These are phyloP conservation scores for Catharus fuscescens DNA, from an alignment of 2,113 vertebrate genomes.

Conservation along the genomic window DNA sequence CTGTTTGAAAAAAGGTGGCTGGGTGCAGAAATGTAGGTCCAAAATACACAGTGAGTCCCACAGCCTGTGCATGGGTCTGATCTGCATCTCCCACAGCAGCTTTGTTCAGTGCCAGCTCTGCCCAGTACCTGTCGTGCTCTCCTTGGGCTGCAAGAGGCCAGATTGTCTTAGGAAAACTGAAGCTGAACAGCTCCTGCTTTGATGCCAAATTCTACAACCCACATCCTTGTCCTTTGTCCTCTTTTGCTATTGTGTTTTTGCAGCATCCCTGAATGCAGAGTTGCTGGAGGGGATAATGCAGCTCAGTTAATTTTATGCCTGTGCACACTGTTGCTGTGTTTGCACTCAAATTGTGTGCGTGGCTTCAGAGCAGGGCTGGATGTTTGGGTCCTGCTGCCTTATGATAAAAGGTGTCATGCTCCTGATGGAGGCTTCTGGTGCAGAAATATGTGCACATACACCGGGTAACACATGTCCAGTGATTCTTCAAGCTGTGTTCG, in stretches of 20 bases:
- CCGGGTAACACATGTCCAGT: background rate
- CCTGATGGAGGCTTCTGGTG: background rate
- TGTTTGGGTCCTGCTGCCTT: slow-evolving; percentile 26
- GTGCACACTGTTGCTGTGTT: slow-evolving; percentile 1
- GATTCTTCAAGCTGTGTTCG: slow-evolving; percentile 48
- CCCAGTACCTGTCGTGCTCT: accelerated
- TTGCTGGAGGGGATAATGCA: slow-evolving; percentile 33
- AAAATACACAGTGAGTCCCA: background rate
- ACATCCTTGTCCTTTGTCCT: slow-evolving; percentile 14
- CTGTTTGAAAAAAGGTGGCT: background rate
- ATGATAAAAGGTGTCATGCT: slow-evolving; percentile 27
- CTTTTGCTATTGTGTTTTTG: background rate
- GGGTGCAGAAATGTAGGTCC: background rate
- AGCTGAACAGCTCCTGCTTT: background rate
- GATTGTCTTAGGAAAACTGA: background rate
- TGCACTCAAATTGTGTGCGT: background rate
- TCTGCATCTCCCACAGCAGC: background rate
- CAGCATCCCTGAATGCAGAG: background rate
- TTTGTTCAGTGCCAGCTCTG: background rate
- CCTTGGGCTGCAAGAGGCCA: background rate
- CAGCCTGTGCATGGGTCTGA: accelerated
- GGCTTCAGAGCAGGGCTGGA: background rate
- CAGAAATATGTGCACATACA: background rate
- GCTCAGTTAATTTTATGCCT: slow-evolving; percentile 25
- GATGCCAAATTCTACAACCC: background rate